Conservation (phyloP, 2,888 invertebrate genomes). For the Oxycera nigricornis region DNA sequence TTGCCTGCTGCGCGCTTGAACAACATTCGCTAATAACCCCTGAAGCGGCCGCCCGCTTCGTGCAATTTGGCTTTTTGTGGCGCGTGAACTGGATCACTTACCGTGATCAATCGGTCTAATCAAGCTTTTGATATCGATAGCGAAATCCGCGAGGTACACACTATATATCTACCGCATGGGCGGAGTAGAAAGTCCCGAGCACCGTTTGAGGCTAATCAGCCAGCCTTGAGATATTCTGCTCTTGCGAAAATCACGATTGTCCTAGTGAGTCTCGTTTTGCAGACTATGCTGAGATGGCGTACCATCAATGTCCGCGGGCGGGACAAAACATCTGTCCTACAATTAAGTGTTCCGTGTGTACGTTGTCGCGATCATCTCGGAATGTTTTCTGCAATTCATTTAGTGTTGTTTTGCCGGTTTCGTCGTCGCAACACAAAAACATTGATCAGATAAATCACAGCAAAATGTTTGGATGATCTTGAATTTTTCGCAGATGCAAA, state of each 20-base stretch:
- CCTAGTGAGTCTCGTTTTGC: neutral
- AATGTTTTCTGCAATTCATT: constrained; percentile 6
- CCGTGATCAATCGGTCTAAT: neutral
- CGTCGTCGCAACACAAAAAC: constrained; percentile 10
- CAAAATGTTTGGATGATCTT: constrained; percentile 8
- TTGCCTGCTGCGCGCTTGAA: too few species aligned
- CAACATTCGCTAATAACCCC: too few species aligned
- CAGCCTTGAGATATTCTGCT: constrained; percentile 22
- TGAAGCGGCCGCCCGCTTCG: too few species aligned
- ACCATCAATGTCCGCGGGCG: constrained; percentile 20
- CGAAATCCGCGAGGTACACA: neutral
- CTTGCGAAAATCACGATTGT: constrained; percentile 37
- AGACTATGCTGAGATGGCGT: neutral
- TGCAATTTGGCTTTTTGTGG: neutral
- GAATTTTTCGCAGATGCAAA: constrained; percentile 7
- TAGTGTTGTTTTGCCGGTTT: neutral
- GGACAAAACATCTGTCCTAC: neutral
- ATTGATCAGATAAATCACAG: constrained; percentile 25
- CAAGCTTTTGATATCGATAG: neutral
- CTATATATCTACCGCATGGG: neutral
- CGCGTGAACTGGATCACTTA: neutral
- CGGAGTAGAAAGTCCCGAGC: neutral
- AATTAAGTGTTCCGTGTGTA: neutral
- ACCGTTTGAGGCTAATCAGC: constrained; percentile 16
- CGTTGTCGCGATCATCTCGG: neutral